Conservation (phyloP, 2,888 invertebrate genomes). For the Clistopyga incitator region DNA sequence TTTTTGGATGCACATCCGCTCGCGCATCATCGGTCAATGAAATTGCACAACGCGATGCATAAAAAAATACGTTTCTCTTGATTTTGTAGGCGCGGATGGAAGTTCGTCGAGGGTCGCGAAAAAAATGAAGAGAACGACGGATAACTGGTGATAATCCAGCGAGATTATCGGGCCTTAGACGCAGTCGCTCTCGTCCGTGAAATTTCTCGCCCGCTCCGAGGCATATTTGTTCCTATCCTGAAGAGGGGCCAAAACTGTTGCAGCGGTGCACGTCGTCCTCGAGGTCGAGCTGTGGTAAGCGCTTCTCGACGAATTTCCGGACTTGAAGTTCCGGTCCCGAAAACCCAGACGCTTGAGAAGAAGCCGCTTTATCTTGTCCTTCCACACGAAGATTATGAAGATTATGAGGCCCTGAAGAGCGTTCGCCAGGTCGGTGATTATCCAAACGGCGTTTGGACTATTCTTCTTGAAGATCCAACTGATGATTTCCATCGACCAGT, state of each 20-base stretch:
- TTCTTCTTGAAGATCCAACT: constrained; percentile 86
- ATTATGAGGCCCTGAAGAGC: constrained; percentile 89
- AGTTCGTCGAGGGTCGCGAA: background rate
- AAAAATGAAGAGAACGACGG: constrained; percentile 8
- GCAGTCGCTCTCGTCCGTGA: constrained; percentile 76
- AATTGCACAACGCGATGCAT: background rate
- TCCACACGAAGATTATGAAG: constrained; percentile 91
- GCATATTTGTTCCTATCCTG: constrained; percentile 76
- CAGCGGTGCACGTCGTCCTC: constrained; percentile 65
- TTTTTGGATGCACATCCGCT: background rate
- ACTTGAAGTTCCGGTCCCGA: constrained; percentile 75
- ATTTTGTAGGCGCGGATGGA: background rate
- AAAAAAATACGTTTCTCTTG: background rate
- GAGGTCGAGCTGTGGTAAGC: constrained; percentile 78
- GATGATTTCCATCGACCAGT: constrained; percentile 92
- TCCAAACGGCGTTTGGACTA: constrained; percentile 85
- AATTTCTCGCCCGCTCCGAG: constrained; percentile 61
- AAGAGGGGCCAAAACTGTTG: constrained; percentile 71
- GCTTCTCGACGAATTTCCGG: constrained; percentile 83
- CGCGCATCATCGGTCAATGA: background rate
- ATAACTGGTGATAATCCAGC: constrained; percentile 1
- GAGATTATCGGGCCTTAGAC: constrained; percentile 65
- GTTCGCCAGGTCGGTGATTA: constrained; percentile 88
- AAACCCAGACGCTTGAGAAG: constrained; percentile 86
- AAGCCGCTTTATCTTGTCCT: constrained; percentile 87